These are phyloP conservation scores for Theretra japonica DNA, from an alignment of 2,888 invertebrate genomes.

Conservation along the genomic window DNA sequence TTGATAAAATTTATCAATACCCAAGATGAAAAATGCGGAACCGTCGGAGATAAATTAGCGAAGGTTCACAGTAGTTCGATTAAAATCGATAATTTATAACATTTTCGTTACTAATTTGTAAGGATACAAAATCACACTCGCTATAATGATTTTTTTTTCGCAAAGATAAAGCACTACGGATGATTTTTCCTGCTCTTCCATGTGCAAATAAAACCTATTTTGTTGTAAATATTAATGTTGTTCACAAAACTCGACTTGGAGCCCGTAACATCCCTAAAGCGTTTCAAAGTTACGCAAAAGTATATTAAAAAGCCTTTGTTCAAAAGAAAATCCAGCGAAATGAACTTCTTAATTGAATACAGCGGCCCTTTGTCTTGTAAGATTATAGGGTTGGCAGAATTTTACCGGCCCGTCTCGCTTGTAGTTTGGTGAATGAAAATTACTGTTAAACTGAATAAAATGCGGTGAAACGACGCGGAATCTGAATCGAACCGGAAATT, in stretches of 20 bases:
- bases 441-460: conserved; percentile 5
- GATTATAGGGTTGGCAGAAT: not conserved
- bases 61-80: not conserved
- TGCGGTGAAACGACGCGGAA: conserved; percentile 1
- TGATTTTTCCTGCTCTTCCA: no score
- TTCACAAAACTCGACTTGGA: not conserved
- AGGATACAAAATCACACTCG: no score
- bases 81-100: not conserved
- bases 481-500: not conserved
- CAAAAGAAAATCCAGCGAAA: not conserved
- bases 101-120: no score
- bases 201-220: not conserved
- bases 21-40: not conserved
- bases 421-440: not conserved
- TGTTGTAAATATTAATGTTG: not conserved
- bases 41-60: not conserved
- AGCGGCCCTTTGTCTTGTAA: conserved; percentile 10
- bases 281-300: conserved; percentile 9
- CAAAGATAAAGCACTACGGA: no score
- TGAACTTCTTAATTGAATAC: conserved; percentile 27
- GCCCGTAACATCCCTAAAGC: conserved; percentile 10
- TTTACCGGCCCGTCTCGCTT: not conserved
- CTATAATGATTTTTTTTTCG: no score
- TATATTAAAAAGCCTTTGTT: conserved; percentile 14
- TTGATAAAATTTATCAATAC: not conserved